Evolutionary conservation across 2,797 vertebrate genomes (phyloP).

Genomic region (Vipera ursinii): DNA sequence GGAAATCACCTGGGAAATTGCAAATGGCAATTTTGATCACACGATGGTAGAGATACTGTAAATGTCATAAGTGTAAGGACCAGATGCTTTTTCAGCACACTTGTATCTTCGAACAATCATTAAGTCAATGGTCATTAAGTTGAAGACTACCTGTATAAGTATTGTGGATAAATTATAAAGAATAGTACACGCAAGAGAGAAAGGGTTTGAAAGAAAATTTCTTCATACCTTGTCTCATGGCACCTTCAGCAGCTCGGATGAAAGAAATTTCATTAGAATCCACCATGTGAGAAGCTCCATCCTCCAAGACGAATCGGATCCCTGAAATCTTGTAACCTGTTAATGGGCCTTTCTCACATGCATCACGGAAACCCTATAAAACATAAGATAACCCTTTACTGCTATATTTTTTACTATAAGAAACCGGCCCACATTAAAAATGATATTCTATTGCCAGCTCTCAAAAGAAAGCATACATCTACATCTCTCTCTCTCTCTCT

Average conservation of each 20-base stretch:
- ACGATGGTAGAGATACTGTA: neutral
- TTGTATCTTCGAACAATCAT: neutral
- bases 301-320: slow-evolving; percentile 84
- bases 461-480: no score
- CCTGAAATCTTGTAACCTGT: slow-evolving; percentile 90
- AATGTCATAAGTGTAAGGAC: neutral
- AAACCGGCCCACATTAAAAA: no score
- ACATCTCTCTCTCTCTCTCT: no score
- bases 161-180: neutral
- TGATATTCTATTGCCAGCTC: no score
- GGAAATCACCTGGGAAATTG: neutral
- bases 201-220: accelerated
- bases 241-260: slow-evolving; percentile 92
- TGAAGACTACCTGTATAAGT: neutral
- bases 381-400: no score
- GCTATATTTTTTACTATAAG: no score
- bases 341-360: slow-evolving; percentile 87
- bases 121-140: neutral
- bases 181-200: no score
- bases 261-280: slow-evolving; percentile 96
- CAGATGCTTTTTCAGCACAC: neutral
- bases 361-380: slow-evolving; percentile 84
- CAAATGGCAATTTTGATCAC: neutral
- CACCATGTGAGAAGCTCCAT: slow-evolving; percentile 92
- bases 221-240: slow-evolving; percentile 86